A percentile compares a stretch with the other conserved stretches of the same genome.
phyloP scores from a whole-genome alignment of 2,113 vertebrate genomes.

The Ariopsis seemanni region DNA sequence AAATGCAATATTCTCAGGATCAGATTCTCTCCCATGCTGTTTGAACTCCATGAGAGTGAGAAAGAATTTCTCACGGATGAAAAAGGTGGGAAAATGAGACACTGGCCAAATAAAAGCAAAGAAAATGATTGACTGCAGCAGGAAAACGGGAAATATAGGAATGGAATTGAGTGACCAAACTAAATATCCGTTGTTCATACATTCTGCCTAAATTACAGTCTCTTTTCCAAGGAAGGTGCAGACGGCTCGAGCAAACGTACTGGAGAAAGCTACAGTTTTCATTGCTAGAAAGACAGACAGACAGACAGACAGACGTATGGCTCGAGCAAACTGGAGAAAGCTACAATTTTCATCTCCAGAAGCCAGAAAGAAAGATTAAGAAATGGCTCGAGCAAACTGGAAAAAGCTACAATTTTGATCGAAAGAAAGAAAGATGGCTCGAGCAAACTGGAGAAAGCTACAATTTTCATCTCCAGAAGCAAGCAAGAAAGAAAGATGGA shows the following conservation, averaged over 20 bases:
- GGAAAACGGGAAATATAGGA: constrained; percentile 41
- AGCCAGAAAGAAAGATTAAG: too few relatives aligned
- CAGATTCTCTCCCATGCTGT: constrained; percentile 59
- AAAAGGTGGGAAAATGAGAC: constrained; percentile 24
- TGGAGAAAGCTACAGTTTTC: not conserved
- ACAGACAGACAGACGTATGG: too few relatives aligned
- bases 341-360: too few relatives aligned
- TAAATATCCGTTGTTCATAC: constrained; percentile 49
- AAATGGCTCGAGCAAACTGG: too few relatives aligned
- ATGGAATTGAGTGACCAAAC: constrained; percentile 44
- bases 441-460: too few relatives aligned
- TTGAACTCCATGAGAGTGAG: constrained; percentile 66
- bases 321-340: not conserved
- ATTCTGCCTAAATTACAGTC: constrained; percentile 24
- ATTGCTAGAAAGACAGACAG: not conserved
- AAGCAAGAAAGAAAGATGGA: too few relatives aligned
- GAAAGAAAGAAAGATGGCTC: too few relatives aligned
- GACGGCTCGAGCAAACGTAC: constrained; percentile 4
- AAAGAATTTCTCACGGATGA: constrained; percentile 53
- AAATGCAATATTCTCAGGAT: constrained; percentile 54
- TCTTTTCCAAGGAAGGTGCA: constrained; percentile 4
- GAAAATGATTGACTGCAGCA: constrained; percentile 45
- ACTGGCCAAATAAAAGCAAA: constrained; percentile 36
- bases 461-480: too few relatives aligned
- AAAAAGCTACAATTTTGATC: too few relatives aligned